phyloP scores from a whole-genome alignment of 2,113 vertebrate genomes.

The Athene noctua region DNA sequence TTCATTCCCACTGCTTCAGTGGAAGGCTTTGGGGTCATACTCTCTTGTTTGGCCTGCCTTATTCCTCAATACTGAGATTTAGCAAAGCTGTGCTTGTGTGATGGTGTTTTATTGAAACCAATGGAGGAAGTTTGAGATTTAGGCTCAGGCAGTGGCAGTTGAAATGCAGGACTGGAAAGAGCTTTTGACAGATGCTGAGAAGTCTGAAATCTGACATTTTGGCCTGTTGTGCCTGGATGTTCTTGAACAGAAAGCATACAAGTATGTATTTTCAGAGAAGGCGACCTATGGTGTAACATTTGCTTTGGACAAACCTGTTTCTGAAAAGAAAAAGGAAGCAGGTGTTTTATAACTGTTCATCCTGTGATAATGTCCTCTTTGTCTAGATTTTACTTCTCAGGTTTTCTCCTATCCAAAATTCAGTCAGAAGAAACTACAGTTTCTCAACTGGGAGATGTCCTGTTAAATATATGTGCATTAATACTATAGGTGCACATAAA shows the following conservation, averaged over 20 bases:
- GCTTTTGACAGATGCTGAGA: background rate
- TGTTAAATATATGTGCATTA: background rate
- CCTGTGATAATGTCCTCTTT: background rate
- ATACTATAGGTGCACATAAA: background rate
- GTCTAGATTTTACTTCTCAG: background rate
- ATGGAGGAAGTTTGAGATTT: background rate
- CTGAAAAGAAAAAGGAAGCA: background rate
- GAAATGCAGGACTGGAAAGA: background rate
- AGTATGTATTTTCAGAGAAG: background rate
- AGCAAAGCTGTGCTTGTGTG: background rate
- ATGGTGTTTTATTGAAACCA: background rate
- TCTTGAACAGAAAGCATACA: background rate
- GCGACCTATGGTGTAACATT: background rate
- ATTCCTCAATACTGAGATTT: fast-evolving
- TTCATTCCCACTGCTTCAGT: background rate
- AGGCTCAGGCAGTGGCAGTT: background rate
- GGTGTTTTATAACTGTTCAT: background rate
- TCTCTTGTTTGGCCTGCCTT: background rate
- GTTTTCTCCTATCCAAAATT: fast-evolving
- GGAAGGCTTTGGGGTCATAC: background rate
- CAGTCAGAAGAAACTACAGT: background rate
- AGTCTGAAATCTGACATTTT: background rate
- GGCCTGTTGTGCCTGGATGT: background rate
- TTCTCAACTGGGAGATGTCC: background rate
- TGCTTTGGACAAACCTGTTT: background rate